Evolutionary conservation across 2,888 invertebrate species (phyloP).

Genomic region (Glaucopsyche alexis): DNA sequence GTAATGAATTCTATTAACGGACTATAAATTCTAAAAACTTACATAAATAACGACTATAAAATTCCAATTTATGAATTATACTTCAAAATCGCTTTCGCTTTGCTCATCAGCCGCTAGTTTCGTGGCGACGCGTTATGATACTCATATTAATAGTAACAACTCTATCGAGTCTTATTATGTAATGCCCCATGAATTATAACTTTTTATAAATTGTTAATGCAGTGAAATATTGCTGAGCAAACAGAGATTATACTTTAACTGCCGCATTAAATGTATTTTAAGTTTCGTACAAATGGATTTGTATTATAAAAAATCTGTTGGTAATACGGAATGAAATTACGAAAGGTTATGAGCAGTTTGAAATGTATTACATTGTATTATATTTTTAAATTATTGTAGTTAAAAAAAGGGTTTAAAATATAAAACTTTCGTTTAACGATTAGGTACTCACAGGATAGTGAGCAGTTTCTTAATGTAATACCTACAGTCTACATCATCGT

Average conservation of each 20-base stretch:
- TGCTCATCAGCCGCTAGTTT: constrained; percentile 34
- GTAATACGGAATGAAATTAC: background rate
- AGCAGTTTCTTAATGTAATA: too few relatives aligned
- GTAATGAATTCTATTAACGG: too few relatives aligned
- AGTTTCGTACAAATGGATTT: constrained; percentile 10
- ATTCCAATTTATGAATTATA: background rate
- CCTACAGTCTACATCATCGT: too few relatives aligned
- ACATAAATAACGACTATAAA: too few relatives aligned
- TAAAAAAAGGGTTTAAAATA: too few relatives aligned
- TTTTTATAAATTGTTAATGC: constrained; percentile 64
- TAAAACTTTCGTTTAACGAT: too few relatives aligned
- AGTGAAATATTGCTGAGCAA: constrained; percentile 65
- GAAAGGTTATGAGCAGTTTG: background rate
- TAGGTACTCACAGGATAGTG: too few relatives aligned
- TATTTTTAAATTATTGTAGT: too few relatives aligned
- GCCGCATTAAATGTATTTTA: constrained; percentile 19
- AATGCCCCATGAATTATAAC: constrained; percentile 72
- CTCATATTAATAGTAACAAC: constrained; percentile 59
- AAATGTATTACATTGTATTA: background rate
- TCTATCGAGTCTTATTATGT: constrained; percentile 58
- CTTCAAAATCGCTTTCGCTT: constrained; percentile 4
- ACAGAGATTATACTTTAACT: constrained; percentile 43
- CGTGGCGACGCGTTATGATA: constrained; percentile 47
- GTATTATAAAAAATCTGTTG: background rate
- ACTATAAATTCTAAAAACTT: too few relatives aligned